phyloP scores from a whole-genome alignment of 1,140 invertebrate genomes.

The Drosophila mauritiana region DNA sequence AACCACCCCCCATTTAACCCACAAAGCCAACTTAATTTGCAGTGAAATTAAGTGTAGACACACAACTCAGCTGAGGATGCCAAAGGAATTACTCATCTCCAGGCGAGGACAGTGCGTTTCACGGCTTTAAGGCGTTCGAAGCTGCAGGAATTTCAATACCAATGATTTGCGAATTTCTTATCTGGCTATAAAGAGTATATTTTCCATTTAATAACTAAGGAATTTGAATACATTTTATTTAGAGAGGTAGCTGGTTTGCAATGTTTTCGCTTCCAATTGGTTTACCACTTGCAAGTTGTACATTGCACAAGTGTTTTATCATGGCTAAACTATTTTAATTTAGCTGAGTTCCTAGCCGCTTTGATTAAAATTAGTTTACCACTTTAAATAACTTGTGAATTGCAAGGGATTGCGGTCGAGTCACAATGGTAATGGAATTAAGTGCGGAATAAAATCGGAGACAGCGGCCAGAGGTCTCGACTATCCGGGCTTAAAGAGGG shows the following conservation, averaged over 20 bases:
- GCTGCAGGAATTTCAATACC: too few species aligned
- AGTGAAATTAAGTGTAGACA: slow-evolving; percentile 37
- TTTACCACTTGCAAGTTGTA: too few species aligned
- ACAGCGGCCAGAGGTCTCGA: neutral
- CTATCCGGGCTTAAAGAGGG: slow-evolving; percentile 14
- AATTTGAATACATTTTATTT: too few species aligned
- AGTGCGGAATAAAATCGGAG: neutral
- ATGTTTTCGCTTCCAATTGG: too few species aligned
- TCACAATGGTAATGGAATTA: neutral
- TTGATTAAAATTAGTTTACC: neutral
- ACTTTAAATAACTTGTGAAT: neutral
- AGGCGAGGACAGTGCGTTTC: slow-evolving; percentile 1
- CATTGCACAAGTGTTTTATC: too few species aligned
- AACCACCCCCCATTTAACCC: neutral
- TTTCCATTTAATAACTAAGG: too few species aligned
- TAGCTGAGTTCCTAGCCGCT: neutral
- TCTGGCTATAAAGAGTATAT: too few species aligned
- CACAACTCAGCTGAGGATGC: slow-evolving; percentile 18
- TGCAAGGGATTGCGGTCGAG: neutral
- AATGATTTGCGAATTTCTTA: too few species aligned
- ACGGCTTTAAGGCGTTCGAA: neutral
- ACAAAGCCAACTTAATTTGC: slow-evolving; percentile 22
- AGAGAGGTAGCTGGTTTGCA: too few species aligned
- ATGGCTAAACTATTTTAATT: neutral
- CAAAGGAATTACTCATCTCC: slow-evolving; percentile 14